Evolutionary conservation across 2,113 vertebrate genomes (phyloP).

Genomic region (Toxostoma redivivum): DNA sequence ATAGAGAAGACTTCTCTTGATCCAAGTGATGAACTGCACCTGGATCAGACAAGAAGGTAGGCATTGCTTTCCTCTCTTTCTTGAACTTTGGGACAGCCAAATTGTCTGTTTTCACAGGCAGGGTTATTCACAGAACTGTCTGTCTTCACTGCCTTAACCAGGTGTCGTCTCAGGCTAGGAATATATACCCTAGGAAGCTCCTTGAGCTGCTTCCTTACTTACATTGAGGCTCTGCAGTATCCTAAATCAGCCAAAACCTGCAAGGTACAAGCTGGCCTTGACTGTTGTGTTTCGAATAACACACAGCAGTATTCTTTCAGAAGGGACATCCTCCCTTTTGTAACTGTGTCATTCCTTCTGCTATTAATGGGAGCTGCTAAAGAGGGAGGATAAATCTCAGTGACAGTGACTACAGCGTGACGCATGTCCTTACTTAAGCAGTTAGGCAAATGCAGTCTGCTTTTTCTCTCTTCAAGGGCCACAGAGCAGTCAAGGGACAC

Average conservation of each 20-base stretch:
- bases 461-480: background rate
- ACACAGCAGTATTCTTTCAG: background rate
- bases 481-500: background rate
- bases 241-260: background rate
- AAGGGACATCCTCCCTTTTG: background rate
- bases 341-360: background rate
- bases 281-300: background rate
- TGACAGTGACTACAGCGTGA: background rate
- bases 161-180: background rate
- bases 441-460: background rate
- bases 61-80: background rate
- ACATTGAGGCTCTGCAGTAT: background rate
- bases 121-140: background rate
- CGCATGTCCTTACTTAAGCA: background rate
- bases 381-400: slow-evolving; percentile 12
- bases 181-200: background rate
- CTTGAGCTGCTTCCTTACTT: background rate
- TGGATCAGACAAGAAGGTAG: background rate
- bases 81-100: background rate
- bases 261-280: background rate
- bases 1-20: background rate
- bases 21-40: background rate
- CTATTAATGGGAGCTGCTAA: slow-evolving; percentile 32
- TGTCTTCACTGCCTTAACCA: background rate
- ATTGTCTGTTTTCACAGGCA: background rate